phyloP scores from a whole-genome alignment of 2,113 vertebrate genomes.

The Sylvietta virens region DNA sequence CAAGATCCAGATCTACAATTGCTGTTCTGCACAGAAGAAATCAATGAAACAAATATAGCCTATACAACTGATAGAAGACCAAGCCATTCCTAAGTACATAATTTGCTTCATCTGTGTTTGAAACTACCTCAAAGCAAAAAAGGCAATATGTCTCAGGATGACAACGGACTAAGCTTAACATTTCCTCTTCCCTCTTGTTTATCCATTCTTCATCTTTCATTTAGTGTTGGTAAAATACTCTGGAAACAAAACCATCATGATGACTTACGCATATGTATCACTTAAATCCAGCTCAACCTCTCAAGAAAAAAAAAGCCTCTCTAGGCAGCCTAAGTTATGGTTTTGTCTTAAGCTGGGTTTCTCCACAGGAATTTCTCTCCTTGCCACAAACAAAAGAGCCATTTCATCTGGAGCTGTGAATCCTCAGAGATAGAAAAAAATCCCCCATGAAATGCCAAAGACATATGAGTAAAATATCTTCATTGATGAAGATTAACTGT shows the following conservation, averaged over 20 bases:
- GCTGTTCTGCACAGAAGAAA: background rate
- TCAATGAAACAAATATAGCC: background rate
- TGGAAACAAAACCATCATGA: background rate
- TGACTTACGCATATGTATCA: background rate
- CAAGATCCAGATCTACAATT: background rate
- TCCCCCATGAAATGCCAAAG: background rate
- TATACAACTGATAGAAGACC: background rate
- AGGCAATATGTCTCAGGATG: background rate
- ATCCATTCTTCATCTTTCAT: background rate
- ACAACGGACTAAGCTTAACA: slow-evolving; percentile 15
- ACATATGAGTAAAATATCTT: background rate
- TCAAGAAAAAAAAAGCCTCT: background rate
- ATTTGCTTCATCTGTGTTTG: background rate
- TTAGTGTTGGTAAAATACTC: background rate
- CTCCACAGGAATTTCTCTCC: background rate
- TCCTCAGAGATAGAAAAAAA: background rate
- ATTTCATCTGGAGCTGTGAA: background rate
- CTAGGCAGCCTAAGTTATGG: background rate
- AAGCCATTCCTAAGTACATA: background rate
- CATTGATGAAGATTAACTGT: background rate
- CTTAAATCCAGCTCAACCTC: background rate
- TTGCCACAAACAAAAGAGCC: background rate
- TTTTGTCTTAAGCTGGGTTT: background rate
- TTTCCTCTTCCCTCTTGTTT: background rate
- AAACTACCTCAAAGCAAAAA: background rate